phyloP scores from a whole-genome alignment of 2,888 invertebrate species.

The Cynaeus angustus region DNA sequence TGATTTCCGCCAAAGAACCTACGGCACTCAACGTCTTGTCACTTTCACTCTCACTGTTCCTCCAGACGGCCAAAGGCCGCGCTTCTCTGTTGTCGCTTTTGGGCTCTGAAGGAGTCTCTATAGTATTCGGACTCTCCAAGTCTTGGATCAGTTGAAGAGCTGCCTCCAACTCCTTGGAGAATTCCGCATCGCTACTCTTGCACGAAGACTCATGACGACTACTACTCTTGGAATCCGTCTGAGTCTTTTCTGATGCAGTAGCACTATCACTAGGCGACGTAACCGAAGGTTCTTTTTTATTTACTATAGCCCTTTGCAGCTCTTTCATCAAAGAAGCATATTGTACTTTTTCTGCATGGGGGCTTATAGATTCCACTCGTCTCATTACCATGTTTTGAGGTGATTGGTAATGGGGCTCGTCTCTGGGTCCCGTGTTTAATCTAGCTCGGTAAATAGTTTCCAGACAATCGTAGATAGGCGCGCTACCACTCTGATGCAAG shows the following conservation, averaged over 20 bases:
- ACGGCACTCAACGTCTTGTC: slow-evolving; percentile 71
- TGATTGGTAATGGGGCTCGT: slow-evolving; percentile 63
- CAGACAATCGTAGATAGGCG: slow-evolving; percentile 71
- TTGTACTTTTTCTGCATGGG: slow-evolving; percentile 70
- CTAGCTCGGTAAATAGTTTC: slow-evolving; percentile 71
- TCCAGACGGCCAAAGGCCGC: slow-evolving; percentile 67
- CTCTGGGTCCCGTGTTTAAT: slow-evolving; percentile 54
- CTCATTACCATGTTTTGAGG: slow-evolving; percentile 65
- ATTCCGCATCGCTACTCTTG: slow-evolving; percentile 71
- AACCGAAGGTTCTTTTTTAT: slow-evolving; percentile 67
- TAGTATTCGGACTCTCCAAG: slow-evolving; percentile 72
- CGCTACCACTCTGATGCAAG: slow-evolving; percentile 62
- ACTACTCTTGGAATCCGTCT: slow-evolving; percentile 64
- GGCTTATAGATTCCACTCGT: slow-evolving; percentile 64
- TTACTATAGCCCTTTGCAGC: slow-evolving; percentile 70
- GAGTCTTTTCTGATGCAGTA: slow-evolving; percentile 65
- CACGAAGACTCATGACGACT: slow-evolving; percentile 64
- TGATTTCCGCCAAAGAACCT: slow-evolving; percentile 68
- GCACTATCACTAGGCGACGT: slow-evolving; percentile 67
- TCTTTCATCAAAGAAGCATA: slow-evolving; percentile 73
- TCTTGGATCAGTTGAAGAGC: slow-evolving; percentile 73
- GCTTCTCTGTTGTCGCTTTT: slow-evolving; percentile 61
- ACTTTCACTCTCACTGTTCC: slow-evolving; percentile 68
- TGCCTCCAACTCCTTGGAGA: slow-evolving; percentile 72
- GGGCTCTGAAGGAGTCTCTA: slow-evolving; percentile 71